Conservation (phyloP, 2,113 vertebrate species). For the Lontra canadensis region DNA sequence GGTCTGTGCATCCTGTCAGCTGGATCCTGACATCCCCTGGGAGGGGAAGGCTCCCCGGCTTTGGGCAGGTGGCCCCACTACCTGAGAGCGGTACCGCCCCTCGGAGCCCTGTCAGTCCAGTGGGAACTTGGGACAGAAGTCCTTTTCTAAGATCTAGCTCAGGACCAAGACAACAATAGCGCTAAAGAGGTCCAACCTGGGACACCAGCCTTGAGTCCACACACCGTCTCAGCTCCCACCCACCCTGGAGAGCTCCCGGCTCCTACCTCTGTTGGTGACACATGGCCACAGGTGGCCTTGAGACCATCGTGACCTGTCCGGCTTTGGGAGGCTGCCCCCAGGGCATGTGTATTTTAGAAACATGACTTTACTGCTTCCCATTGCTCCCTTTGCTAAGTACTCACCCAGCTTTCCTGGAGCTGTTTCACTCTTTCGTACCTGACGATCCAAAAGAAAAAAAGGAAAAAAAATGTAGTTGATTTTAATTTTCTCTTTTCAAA, state of each 20-base stretch:
- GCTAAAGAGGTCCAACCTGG: fast-evolving
- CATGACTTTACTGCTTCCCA: fast-evolving
- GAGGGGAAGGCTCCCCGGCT: neutral
- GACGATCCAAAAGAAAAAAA: neutral
- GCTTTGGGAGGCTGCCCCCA: neutral
- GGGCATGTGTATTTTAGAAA: fast-evolving
- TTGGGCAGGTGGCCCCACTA: neutral
- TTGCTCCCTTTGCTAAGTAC: neutral
- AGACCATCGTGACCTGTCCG: neutral
- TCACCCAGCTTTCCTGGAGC: neutral
- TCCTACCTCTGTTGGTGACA: neutral
- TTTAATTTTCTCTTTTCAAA: neutral
- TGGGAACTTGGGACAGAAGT: neutral
- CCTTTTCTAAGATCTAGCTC: neutral
- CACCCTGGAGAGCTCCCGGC: fast-evolving
- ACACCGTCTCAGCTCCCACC: no score
- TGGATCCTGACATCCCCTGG: neutral
- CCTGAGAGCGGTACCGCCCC: no score
- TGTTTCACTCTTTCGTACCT: neutral
- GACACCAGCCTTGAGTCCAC: fast-evolving
- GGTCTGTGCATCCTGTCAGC: neutral
- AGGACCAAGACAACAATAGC: neutral
- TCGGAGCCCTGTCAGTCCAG: neutral
- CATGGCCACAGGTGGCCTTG: fast-evolving
- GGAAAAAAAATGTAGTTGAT: neutral